A percentile compares a stretch with the other conserved stretches of the same genome.
These are phyloP conservation scores for Oryzias melastigma DNA, from an alignment of 2,113 vertebrate genomes.

Conservation along the genomic window DNA sequence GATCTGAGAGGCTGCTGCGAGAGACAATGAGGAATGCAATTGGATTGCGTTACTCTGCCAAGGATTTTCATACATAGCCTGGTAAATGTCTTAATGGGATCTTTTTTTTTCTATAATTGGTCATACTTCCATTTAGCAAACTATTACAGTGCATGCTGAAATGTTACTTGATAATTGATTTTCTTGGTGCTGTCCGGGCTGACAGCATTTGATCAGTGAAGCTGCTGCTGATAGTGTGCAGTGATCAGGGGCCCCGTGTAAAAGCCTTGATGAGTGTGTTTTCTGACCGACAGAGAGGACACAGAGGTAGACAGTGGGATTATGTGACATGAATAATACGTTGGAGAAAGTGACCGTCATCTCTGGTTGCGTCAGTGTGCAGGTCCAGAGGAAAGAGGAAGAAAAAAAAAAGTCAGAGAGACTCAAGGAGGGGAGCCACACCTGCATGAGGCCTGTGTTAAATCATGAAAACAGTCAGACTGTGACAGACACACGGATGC, in stretches of 20 bases:
- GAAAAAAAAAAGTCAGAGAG: slow-evolving; percentile 22
- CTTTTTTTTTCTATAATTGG: slow-evolving; percentile 64
- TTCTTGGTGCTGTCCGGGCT: slow-evolving; percentile 58
- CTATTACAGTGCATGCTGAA: slow-evolving; percentile 39
- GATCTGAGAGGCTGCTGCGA: slow-evolving; percentile 50
- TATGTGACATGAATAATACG: slow-evolving; percentile 78
- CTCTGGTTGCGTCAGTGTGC: slow-evolving; percentile 68
- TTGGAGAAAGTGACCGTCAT: slow-evolving; percentile 66
- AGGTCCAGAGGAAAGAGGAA: slow-evolving; percentile 40
- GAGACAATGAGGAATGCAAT: slow-evolving; percentile 71
- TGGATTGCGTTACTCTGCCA: slow-evolving; percentile 70
- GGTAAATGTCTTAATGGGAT: slow-evolving; percentile 65
- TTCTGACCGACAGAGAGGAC: slow-evolving; percentile 59
- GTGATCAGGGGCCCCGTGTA: slow-evolving; percentile 55
- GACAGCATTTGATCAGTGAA: slow-evolving; percentile 59
- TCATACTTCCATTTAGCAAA: slow-evolving; percentile 58
- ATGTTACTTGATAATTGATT: slow-evolving; percentile 62
- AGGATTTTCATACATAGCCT: slow-evolving; percentile 65
- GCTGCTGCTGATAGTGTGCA: slow-evolving; percentile 59
- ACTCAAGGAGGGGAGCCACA: slow-evolving; percentile 56
- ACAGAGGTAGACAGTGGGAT: slow-evolving; percentile 65
- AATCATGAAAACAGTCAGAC: slow-evolving; percentile 22
- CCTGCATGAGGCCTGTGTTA: slow-evolving; percentile 58
- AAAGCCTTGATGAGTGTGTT: slow-evolving; percentile 30
- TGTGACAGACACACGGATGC: slow-evolving; percentile 8